Conservation (phyloP, 2,113 vertebrate species). For the Tachysurus vachellii region DNA sequence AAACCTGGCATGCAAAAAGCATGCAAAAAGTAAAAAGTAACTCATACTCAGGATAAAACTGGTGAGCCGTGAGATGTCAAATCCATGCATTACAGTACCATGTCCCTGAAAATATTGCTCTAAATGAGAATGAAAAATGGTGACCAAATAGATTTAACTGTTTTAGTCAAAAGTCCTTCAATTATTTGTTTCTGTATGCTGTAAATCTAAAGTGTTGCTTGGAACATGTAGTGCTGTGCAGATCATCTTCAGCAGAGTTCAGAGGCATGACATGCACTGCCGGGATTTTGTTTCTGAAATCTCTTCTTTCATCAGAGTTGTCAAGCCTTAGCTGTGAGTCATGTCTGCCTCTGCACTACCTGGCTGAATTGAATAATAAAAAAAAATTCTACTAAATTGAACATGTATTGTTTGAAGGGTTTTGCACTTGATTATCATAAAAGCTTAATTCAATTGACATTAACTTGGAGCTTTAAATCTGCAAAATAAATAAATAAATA, state of each 20-base stretch:
- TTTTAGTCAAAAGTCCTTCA: neutral
- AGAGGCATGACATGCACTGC: slow-evolving; percentile 16
- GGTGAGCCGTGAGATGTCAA: neutral
- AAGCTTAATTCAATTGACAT: slow-evolving; percentile 4
- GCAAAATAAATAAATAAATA: slow-evolving; percentile 17
- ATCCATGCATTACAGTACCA: neutral
- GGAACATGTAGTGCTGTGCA: neutral
- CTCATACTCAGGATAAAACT: neutral
- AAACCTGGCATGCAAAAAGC: neutral
- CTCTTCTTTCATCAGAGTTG: slow-evolving; percentile 22
- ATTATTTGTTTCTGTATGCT: neutral
- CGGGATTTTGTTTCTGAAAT: slow-evolving; percentile 3
- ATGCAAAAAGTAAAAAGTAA: neutral
- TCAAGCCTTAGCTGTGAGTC: slow-evolving; percentile 11
- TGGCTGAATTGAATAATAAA: neutral
- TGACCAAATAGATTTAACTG: neutral
- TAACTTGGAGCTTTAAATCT: slow-evolving; percentile 33
- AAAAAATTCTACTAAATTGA: neutral
- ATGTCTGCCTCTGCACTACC: neutral
- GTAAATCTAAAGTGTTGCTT: neutral
- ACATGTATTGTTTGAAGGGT: neutral
- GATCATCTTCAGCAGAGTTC: neutral
- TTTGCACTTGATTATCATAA: neutral
- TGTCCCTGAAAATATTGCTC: neutral
- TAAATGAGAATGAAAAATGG: neutral